phyloP scores from a whole-genome alignment of 2,797 vertebrate genomes.

The Tragelaphus oryx region DNA sequence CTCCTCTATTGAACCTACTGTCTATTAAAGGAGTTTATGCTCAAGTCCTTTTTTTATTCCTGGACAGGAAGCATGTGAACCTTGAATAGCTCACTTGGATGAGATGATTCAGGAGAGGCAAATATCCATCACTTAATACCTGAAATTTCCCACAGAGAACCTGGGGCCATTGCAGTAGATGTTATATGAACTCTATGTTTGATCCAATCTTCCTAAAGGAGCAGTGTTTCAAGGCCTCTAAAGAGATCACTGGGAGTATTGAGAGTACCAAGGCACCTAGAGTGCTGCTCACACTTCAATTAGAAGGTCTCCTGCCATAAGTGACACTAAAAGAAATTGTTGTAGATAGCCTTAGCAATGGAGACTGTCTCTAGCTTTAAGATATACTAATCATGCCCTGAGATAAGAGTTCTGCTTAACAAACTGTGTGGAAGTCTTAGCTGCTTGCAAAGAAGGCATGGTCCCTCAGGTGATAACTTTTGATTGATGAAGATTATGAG shows the following conservation, averaged over 20 bases:
- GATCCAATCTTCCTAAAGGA: conserved; percentile 19
- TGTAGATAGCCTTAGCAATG: conserved; percentile 43
- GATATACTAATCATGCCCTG: conserved; percentile 24
- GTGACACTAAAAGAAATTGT: conserved; percentile 43
- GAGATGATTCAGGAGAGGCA: neutral
- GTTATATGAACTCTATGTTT: neutral
- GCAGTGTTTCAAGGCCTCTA: neutral
- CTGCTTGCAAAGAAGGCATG: conserved; percentile 16
- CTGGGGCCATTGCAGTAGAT: neutral
- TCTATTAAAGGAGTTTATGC: neutral
- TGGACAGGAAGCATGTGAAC: conserved; percentile 23
- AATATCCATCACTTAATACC: neutral
- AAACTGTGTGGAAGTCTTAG: conserved; percentile 22
- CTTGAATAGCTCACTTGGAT: neutral
- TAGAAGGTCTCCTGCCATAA: conserved; percentile 53
- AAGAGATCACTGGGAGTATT: neutral
- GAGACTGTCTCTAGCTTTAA: conserved; percentile 34
- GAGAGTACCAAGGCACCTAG: conserved; percentile 17
- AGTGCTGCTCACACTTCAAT: conserved; percentile 44
- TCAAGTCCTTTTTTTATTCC: neutral
- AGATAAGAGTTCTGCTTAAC: conserved; percentile 18
- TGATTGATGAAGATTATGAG: conserved; percentile 42
- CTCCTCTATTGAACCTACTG: neutral
- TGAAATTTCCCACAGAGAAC: neutral
- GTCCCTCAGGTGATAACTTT: conserved; percentile 36